Base-by-base conservation (phyloP, 2,113 vertebrate genomes). In the Ardeotis arabs region DNA sequence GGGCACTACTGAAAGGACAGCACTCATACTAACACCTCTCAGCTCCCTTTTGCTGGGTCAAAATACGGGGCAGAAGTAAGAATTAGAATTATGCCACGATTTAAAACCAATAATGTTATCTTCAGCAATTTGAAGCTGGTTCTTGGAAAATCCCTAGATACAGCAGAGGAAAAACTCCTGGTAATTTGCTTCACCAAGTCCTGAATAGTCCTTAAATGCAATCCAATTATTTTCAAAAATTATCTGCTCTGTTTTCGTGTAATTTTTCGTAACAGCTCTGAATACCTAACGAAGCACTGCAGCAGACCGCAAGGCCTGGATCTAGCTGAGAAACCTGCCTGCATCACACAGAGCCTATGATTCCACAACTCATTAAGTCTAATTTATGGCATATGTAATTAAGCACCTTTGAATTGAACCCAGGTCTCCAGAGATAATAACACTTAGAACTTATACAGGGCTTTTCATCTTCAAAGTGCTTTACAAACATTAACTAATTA, bases 401-500 rank as follows among this genome's bases (percentile, higher is more conserved):
- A 96, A 96, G 92, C 95, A 97, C 97, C 96, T 97, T 95, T 96
- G 91, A 96, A 96, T 89, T 95, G 90, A 96, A 96, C 93, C 83
- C 82, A 62, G 86, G 94, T 96, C 97, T 96, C 97, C 73, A 89
- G 97, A 97, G 96, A 96, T 97, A 96, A 97, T 97, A 97, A 97
- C 95, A 95, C 93, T 97, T 97, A 96, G 92, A 96, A 97, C 96
- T 94, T 96, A 97, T 94, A 97, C 59, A 89, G 76, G 91, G 94
- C 96, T 97, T 97, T 97, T 97, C 84, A 96, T 97, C 96, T 97
- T 97, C 96, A 95, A 97, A 97, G 95, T 96, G 96, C 94, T 97
- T 96, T 97, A 96, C 95, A 97, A 97, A 97, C 97, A 97, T 97
- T 97, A 97, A 96, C 94, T 97, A 97, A 97, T 97, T 97, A 97